phyloP scores from a whole-genome alignment of 2,113 vertebrate species.

The Rhadina sibilatrix region DNA sequence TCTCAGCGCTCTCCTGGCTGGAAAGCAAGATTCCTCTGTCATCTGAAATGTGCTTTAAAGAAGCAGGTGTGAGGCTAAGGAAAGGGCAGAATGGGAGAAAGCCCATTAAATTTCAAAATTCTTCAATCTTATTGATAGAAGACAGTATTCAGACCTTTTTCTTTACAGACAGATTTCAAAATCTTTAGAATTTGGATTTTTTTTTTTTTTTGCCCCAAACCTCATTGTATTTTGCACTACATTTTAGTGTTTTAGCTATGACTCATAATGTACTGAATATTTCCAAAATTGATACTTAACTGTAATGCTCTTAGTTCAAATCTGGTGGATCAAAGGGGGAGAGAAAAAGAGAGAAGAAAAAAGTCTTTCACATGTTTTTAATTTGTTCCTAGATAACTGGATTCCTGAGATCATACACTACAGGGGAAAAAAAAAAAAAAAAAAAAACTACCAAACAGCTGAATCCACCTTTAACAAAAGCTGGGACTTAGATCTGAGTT shows the following conservation, averaged over 20 bases:
- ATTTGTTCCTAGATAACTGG: neutral
- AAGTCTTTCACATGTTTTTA: neutral
- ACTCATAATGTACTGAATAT: neutral
- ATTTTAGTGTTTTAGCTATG: neutral
- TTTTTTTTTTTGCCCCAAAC: neutral
- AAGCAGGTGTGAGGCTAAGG: neutral
- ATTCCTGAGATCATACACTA: neutral
- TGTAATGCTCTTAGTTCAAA: neutral
- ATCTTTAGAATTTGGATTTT: neutral
- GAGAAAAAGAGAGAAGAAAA: neutral
- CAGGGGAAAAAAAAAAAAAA: no score
- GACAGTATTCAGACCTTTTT: neutral
- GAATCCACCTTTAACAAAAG: neutral
- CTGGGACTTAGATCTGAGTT: neutral
- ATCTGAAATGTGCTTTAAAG: neutral
- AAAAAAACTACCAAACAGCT: neutral
- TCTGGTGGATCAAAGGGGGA: neutral
- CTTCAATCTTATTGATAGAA: neutral
- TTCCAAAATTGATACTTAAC: slow-evolving; percentile 20
- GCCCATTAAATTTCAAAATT: neutral
- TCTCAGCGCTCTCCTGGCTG: neutral
- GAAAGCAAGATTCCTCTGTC: neutral
- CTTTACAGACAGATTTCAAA: neutral
- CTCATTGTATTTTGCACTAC: neutral
- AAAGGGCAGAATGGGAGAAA: neutral